Conservation (phyloP, 2,888 invertebrate genomes). For the Tipula unca region DNA sequence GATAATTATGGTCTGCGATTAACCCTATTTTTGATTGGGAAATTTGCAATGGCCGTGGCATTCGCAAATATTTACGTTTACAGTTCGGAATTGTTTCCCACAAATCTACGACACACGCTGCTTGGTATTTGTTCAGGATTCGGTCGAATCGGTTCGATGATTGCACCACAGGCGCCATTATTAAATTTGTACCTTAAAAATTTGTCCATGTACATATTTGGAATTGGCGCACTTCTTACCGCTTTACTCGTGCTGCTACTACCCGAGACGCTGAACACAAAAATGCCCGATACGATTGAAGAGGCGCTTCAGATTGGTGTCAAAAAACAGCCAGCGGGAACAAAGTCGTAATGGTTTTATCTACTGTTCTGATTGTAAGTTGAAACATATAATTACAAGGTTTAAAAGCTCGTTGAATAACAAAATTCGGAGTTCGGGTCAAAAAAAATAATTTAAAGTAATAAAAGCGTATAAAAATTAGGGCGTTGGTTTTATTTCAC, state of each 20-base stretch:
- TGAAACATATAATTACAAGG: too few relatives aligned
- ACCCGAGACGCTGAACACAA: slow-evolving; percentile 48
- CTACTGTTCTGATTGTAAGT: too few relatives aligned
- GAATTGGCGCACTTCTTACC: slow-evolving; percentile 45
- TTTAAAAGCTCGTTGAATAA: too few relatives aligned
- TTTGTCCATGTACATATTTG: slow-evolving; percentile 49
- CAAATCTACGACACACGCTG: slow-evolving; percentile 54
- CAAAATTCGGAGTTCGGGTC: too few relatives aligned
- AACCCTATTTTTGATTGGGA: slow-evolving; percentile 50
- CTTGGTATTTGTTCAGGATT: slow-evolving; percentile 60
- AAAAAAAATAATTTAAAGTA: too few relatives aligned
- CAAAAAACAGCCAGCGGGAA: too few relatives aligned
- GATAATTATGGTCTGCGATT: slow-evolving; percentile 28
- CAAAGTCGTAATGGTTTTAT: too few relatives aligned
- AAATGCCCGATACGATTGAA: slow-evolving; percentile 47
- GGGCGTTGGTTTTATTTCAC: too few relatives aligned
- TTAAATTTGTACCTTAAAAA: slow-evolving; percentile 37
- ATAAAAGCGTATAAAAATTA: too few relatives aligned
- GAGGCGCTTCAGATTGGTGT: slow-evolving; percentile 44
- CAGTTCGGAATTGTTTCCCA: slow-evolving; percentile 65
- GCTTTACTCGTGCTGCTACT: slow-evolving; percentile 46
- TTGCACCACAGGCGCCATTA: slow-evolving; percentile 61
- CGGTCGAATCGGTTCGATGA: slow-evolving; percentile 58
- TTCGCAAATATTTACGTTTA: slow-evolving; percentile 59
- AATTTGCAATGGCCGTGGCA: slow-evolving; percentile 56